phyloP scores from a whole-genome alignment of 2,797 vertebrate species.

The Sebastes oblongus region DNA sequence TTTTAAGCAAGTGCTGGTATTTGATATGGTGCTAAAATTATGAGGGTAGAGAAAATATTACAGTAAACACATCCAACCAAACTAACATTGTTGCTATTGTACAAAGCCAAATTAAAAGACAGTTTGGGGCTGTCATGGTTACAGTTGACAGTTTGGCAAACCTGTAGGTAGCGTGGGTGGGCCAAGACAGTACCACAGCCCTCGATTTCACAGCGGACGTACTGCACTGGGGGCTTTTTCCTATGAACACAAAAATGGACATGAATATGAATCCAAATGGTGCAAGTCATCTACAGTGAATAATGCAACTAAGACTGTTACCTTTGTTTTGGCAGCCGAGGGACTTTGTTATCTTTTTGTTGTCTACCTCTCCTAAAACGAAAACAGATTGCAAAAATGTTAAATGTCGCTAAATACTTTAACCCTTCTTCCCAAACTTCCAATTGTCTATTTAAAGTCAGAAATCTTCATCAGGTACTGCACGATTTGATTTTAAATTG shows the following conservation, averaged over 20 bases:
- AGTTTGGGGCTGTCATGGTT: neutral
- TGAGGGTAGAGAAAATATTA: neutral
- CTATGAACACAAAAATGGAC: conserved; percentile 59
- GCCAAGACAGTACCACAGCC: conserved; percentile 93
- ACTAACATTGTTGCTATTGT: neutral
- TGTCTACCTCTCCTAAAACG: conserved; percentile 85
- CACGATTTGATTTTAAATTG: neutral
- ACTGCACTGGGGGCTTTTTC: conserved; percentile 95
- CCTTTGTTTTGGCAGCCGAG: conserved; percentile 90
- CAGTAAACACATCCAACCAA: neutral
- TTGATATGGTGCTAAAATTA: conserved; percentile 91
- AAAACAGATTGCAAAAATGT: neutral
- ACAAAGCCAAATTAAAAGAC: neutral
- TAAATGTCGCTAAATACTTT: neutral
- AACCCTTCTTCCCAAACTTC: neutral
- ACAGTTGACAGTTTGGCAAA: conserved; percentile 55
- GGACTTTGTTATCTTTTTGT: conserved; percentile 90
- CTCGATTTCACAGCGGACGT: conserved; percentile 94
- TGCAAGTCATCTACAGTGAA: neutral
- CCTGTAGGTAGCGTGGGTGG: conserved; percentile 92
- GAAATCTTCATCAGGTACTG: neutral
- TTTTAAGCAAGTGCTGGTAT: conserved; percentile 96
- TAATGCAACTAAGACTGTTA: conserved; percentile 38
- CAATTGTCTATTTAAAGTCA: neutral
- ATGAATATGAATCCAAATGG: neutral